phyloP scores from a whole-genome alignment of 2,797 vertebrate genomes.

The Pangasius krempfi region DNA sequence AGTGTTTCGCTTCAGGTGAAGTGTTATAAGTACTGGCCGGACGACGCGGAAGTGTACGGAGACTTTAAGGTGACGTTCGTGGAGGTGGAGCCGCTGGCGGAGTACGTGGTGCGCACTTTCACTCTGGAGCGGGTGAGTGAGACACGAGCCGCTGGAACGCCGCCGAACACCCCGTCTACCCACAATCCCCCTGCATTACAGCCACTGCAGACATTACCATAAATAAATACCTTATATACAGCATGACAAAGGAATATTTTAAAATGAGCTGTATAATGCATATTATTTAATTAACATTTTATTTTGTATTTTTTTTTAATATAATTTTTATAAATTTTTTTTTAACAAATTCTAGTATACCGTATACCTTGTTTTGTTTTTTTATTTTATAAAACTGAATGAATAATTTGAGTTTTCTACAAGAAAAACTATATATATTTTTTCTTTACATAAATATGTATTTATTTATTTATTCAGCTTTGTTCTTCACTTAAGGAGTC shows the following conservation, averaged over 20 bases:
- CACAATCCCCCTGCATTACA: neutral
- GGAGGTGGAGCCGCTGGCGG: slow-evolving; percentile 95
- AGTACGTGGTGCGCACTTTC: slow-evolving; percentile 97
- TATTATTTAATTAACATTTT: neutral
- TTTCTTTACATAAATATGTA: neutral
- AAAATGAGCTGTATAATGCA: neutral
- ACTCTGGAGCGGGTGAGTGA: slow-evolving; percentile 92
- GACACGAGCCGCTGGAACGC: neutral
- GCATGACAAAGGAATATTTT: no score
- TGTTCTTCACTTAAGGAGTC: neutral
- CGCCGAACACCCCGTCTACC: neutral
- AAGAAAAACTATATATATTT: no score
- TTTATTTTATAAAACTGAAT: neutral
- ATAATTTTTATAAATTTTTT: no score
- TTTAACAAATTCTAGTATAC: no score
- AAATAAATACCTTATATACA: neutral
- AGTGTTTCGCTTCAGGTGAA: slow-evolving; percentile 84
- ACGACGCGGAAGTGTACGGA: slow-evolving; percentile 95
- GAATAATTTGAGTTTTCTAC: neutral
- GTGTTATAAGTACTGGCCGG: slow-evolving; percentile 99
- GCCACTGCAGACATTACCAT: neutral
- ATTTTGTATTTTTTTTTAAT: neutral
- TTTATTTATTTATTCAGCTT: neutral
- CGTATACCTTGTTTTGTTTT: neutral
- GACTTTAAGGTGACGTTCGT: slow-evolving; percentile 98